Conservation (phyloP, 2,113 vertebrate species). For the Sylvietta virens region DNA sequence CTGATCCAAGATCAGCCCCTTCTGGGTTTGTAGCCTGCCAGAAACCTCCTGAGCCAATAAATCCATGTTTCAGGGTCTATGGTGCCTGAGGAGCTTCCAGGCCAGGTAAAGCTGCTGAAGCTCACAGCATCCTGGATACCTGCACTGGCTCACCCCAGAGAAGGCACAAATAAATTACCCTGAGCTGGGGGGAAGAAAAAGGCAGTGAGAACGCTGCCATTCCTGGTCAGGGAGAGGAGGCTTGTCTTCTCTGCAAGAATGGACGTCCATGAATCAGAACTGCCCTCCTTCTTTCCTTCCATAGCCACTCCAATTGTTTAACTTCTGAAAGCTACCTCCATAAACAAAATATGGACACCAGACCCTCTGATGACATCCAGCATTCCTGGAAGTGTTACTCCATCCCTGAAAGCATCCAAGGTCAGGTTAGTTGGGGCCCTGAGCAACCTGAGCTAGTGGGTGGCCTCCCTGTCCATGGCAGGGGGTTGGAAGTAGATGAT, state of each 20-base stretch:
- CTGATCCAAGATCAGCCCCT: not conserved
- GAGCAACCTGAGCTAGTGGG: not conserved
- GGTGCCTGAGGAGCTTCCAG: not conserved
- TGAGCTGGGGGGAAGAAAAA: not conserved
- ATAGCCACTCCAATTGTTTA: not conserved
- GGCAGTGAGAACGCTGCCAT: not conserved
- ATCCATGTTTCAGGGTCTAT: not conserved
- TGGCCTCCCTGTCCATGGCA: not conserved
- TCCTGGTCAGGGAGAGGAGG: not conserved
- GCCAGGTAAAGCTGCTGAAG: not conserved
- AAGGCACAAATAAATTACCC: not conserved
- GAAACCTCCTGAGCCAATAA: not conserved
- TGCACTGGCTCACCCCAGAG: not conserved
- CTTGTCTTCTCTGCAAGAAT: not conserved
- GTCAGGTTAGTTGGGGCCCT: not conserved
- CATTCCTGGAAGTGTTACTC: not conserved
- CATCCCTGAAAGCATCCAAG: not conserved
- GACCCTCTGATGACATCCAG: not conserved
- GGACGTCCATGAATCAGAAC: not conserved
- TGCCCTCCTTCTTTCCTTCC: not conserved
- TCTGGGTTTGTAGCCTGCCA: not conserved
- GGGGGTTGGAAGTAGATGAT: not conserved
- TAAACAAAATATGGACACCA: not conserved
- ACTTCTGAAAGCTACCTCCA: not conserved
- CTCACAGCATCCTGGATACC: not conserved